Evolutionary conservation across 2,888 invertebrate species (phyloP).

Genomic region (Plebejus argus): DNA sequence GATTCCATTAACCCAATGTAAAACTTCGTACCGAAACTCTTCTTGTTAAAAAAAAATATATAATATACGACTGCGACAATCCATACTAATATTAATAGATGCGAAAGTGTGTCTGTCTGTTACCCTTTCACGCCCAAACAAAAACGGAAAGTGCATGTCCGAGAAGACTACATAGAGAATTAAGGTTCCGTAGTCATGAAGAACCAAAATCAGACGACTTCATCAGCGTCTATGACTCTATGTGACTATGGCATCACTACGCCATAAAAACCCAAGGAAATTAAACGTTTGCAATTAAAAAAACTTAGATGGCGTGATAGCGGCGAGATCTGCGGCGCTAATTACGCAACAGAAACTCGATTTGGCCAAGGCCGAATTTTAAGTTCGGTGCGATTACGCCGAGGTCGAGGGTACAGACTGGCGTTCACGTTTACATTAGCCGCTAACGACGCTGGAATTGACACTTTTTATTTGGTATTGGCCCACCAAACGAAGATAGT

Average conservation of each 20-base stretch:
- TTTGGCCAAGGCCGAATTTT: slow-evolving; percentile 41
- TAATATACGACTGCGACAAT: too few relatives aligned
- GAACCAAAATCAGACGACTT: neutral
- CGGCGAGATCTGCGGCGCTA: slow-evolving; percentile 36
- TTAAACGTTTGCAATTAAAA: slow-evolving; percentile 36
- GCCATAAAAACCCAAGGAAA: neutral
- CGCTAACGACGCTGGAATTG: slow-evolving; percentile 2
- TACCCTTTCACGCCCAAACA: too few relatives aligned
- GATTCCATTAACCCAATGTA: neutral
- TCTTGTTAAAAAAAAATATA: neutral
- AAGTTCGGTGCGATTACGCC: slow-evolving; percentile 38
- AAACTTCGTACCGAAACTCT: neutral
- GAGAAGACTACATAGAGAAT: too few relatives aligned
- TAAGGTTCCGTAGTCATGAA: too few relatives aligned
- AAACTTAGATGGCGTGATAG: slow-evolving; percentile 36
- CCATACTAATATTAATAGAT: too few relatives aligned
- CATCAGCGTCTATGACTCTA: neutral
- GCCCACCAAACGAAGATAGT: neutral
- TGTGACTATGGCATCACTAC: neutral
- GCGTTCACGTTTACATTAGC: slow-evolving; percentile 21
- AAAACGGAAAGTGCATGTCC: too few relatives aligned
- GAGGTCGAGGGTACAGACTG: slow-evolving; percentile 40
- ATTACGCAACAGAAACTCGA: slow-evolving; percentile 45
- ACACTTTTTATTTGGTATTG: neutral
- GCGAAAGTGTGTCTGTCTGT: too few relatives aligned